Evolutionary conservation across 2,888 invertebrate species (phyloP), one percentile per base, ranked within the genome.

Genomic region (Seira musarum): DNA sequence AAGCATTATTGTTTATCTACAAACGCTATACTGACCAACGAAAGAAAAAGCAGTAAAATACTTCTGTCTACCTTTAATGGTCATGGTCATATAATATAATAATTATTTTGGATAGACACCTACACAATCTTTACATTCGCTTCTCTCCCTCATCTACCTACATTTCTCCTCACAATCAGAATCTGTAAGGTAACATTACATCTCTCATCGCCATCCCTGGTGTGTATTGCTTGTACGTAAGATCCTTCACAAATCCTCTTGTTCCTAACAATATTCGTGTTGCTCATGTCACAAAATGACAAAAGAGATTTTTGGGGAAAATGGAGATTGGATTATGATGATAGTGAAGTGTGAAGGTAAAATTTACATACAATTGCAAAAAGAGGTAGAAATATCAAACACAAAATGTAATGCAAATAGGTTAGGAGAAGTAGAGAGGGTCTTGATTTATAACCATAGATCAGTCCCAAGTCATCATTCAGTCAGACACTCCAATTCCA

Each of bases 151-250:
- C 40, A 40, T 40, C 40, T 40, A 40, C 40, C 40, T 40, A 13
- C 6, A 40, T 13, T 40, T 40, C n/a, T n/a, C n/a, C n/a, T n/a
- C n/a, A n/a, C n/a, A n/a, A n/a, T n/a, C n/a, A n/a, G n/a, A n/a
- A n/a, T n/a, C n/a, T n/a, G n/a, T n/a, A n/a, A 60, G 66, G 61
- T 1, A 69, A 25, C n/a, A 66, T 25, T 25, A 66, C 13, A 25
- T 66, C 25, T 66, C 17, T 3, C 8, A 8, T 13, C 17, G n/a
- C 17, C 49, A 49, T 49, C 49, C 13, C 15, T 17, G 2, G 2
- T 49, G 17, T 49, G 15, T 49, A 49, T 17, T 61, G 40, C 13
- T 8, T 6, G 40, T 40, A 40, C 40, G 6, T 40, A 40, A 40
- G 40, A 6, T 40, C 40, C 13, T 40, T 40, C 40, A 40, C 6